Conservation (phyloP, 1,140 invertebrate species). For the Leptopilina boulardi region DNA sequence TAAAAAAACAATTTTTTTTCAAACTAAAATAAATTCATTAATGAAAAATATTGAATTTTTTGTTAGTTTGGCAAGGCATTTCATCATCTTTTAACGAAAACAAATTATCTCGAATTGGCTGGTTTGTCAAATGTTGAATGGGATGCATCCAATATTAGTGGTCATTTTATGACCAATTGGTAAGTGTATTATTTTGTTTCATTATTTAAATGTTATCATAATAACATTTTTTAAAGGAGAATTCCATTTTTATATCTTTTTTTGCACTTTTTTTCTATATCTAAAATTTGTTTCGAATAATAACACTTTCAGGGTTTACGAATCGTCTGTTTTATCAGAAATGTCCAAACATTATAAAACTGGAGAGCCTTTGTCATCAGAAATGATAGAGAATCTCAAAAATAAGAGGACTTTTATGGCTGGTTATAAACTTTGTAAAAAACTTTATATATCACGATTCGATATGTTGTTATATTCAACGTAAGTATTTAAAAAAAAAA, state of each 20-base stretch:
- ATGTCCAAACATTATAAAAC: slow-evolving; percentile 86
- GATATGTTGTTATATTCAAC: slow-evolving; percentile 89
- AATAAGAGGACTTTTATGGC: slow-evolving; percentile 84
- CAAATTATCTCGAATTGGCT: slow-evolving; percentile 88
- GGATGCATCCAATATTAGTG: slow-evolving; percentile 89
- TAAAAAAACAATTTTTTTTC: too few species aligned
- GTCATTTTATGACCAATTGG: slow-evolving; percentile 89
- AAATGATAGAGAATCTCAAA: slow-evolving; percentile 81
- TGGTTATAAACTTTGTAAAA: slow-evolving; percentile 86
- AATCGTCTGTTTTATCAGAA: slow-evolving; percentile 81
- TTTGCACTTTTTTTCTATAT: too few species aligned
- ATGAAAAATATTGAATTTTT: slow-evolving; percentile 39
- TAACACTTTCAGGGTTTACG: slow-evolving; percentile 78
- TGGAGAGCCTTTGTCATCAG: slow-evolving; percentile 82
- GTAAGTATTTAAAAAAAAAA: slow-evolving; percentile 70
- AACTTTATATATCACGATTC: slow-evolving; percentile 89
- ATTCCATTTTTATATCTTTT: too few species aligned
- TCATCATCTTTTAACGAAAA: slow-evolving; percentile 87
- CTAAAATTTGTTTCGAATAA: background rate
- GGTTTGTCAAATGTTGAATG: slow-evolving; percentile 92
- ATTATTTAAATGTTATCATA: too few species aligned
- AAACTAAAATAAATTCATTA: background rate
- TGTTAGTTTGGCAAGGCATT: slow-evolving; percentile 87
- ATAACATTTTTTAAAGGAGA: background rate
- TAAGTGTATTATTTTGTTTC: slow-evolving; percentile 53